A percentile compares a stretch with the other conserved stretches of the same genome.
These are phyloP conservation scores for Cylas formicarius DNA, from an alignment of 1,140 invertebrate genomes.

Conservation along the genomic window DNA sequence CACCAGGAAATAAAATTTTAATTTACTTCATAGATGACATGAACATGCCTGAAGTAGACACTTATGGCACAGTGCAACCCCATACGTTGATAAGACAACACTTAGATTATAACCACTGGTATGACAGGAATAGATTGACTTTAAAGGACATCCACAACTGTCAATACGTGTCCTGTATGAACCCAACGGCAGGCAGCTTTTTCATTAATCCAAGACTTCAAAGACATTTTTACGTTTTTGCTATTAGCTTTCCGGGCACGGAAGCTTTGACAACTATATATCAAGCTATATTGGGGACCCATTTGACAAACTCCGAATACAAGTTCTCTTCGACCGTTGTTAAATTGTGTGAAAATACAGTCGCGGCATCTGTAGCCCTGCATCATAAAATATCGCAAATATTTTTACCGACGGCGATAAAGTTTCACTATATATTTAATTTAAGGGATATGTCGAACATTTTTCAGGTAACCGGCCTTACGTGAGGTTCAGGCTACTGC, in stretches of 20 bases:
- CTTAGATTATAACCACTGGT: constrained; percentile 94
- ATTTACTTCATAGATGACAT: constrained; percentile 96
- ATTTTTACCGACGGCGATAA: constrained; percentile 89
- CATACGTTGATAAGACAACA: constrained; percentile 93
- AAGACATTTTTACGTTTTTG: constrained; percentile 90
- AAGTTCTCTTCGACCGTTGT: constrained; percentile 62
- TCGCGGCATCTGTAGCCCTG: constrained; percentile 71
- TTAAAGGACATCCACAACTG: constrained; percentile 95
- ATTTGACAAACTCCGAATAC: constrained; percentile 72
- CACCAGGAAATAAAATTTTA: constrained; percentile 88
- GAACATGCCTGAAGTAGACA: constrained; percentile 95
- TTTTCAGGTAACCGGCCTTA: constrained; percentile 76
- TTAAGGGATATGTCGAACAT: constrained; percentile 89
- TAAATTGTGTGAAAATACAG: constrained; percentile 58
- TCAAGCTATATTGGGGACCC: constrained; percentile 77
- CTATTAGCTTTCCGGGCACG: constrained; percentile 81
- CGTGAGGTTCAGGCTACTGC: too few relatives aligned
- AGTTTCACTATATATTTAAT: constrained; percentile 97
- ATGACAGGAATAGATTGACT: constrained; percentile 81
- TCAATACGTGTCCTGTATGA: constrained; percentile 96
- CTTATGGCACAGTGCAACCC: constrained; percentile 91
- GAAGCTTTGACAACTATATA: constrained; percentile 88
- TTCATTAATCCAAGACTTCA: constrained; percentile 92
- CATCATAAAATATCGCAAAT: constrained; percentile 79
- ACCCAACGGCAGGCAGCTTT: constrained; percentile 93